Base-by-base conservation (phyloP, 2,888 invertebrate genomes). In the Fabriciana adippe region DNA sequence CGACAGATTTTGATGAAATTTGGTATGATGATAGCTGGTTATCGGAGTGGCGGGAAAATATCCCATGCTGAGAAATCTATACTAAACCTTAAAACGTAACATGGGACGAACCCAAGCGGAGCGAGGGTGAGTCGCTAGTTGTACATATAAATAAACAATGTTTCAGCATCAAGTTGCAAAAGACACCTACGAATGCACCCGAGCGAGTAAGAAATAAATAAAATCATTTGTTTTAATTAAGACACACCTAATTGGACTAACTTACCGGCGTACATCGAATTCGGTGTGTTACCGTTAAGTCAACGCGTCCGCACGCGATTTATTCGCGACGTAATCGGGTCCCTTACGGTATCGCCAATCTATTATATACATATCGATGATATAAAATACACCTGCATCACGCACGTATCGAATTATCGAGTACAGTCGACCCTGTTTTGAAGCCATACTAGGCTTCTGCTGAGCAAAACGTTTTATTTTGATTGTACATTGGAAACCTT, bases 291-390 rank as follows among this genome's bases (percentile, higher is more conserved):
- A 88, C 89, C 86, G 89, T 90, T 90, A 90, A 86, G 81, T 73
- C 74, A 68, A 62, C 67, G 74, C 57, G 76, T 80, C 81, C 79
- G 77, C 77, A 74, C 69, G 82, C 86, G 85, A 90, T 90, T 89
- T 90, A 90, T 90, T 84, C 76, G 79, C 86, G 88, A 87, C 88
- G 79, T 83, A 90, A 90, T 85, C 88, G 86, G 88, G 90, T 83
- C 89, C 76, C 81, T 81, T 81, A 81, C 82, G 82, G 88, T 88
- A 88, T 83, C 87, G 79, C 76, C 81, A 78, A 41, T 84, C 79
- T 81, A 73, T 72, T 71, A 59, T 68, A 51, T 70, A 68, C 64
- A 61, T 63, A 62, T 64, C 65, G 57, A 70, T 70, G 62, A 56
- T 67, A 70, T 57, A 66, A 70, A 66, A 53, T 50, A 53, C 72